A percentile compares a stretch with the other conserved stretches of the same genome.
phyloP scores from a whole-genome alignment of 2,797 vertebrate genomes.

The Phoeniculus purpureus region DNA sequence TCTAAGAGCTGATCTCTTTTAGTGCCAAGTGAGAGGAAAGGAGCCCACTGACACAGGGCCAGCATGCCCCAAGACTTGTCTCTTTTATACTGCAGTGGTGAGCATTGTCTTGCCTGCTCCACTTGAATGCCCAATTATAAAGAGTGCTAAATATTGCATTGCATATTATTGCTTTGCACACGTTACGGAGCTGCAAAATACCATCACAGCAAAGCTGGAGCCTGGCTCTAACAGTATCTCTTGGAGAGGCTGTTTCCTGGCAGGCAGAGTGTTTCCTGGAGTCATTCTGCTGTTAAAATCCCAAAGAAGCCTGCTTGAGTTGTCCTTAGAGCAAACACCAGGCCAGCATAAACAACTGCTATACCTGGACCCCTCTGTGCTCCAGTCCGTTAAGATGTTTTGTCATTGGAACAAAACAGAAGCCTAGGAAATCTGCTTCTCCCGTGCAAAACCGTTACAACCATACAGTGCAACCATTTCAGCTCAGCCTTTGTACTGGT shows the following conservation, averaged over 20 bases:
- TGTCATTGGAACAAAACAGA: neutral
- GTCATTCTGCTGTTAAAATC: neutral
- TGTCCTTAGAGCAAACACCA: accelerated
- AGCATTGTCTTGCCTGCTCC: neutral
- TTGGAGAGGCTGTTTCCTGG: neutral
- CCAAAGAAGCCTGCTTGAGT: neutral
- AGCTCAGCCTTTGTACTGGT: neutral
- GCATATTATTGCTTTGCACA: neutral
- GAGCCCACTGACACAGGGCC: neutral
- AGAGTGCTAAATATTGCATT: neutral
- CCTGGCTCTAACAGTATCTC: neutral
- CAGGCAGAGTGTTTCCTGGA: neutral
- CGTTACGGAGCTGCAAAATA: neutral
- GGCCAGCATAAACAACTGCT: accelerated
- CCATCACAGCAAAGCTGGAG: neutral
- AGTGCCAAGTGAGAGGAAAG: neutral
- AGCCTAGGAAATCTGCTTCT: neutral
- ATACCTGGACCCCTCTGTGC: accelerated
- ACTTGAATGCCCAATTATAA: neutral
- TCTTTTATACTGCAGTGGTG: neutral
- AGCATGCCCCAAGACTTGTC: neutral
- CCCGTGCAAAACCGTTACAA: neutral
- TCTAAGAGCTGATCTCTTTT: neutral
- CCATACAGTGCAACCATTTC: neutral
- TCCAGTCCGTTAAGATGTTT: neutral